These are phyloP conservation scores for Alcedo atthis DNA, from an alignment of 2,797 vertebrate species.

Conservation along the genomic window DNA sequence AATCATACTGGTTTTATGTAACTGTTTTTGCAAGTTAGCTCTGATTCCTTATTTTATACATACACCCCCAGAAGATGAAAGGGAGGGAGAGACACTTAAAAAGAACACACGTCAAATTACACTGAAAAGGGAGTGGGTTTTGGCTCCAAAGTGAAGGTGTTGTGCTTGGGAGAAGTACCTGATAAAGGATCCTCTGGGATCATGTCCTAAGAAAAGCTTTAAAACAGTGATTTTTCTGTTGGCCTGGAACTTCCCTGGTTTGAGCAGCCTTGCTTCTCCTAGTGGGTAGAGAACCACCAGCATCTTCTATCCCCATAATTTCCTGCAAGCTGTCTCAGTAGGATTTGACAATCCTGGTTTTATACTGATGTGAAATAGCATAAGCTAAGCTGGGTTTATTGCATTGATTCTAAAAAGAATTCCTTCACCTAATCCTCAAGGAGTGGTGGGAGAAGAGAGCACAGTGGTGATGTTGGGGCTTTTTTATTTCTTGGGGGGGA, in stretches of 20 bases:
- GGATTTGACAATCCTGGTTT: constrained; percentile 34
- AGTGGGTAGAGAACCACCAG: background rate
- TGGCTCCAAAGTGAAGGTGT: background rate
- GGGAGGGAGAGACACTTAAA: background rate
- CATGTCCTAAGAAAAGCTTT: constrained; percentile 10
- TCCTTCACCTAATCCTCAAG: constrained; percentile 11
- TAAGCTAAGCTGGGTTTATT: constrained; percentile 36
- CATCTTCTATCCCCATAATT: constrained; percentile 50
- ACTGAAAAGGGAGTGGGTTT: background rate
- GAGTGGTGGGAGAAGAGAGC: background rate
- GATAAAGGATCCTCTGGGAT: background rate
- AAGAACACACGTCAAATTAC: background rate
- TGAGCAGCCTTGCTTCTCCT: background rate
- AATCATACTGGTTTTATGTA: constrained; percentile 9
- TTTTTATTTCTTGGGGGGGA: background rate
- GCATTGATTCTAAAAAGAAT: background rate
- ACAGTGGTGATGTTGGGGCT: accelerated
- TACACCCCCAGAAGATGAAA: background rate
- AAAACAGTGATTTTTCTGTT: constrained; percentile 42
- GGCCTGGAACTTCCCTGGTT: background rate
- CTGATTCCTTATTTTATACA: background rate
- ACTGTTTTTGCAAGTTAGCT: background rate
- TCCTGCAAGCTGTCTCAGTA: constrained; percentile 29
- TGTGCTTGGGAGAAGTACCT: constrained; percentile 14
- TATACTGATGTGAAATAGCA: constrained; percentile 9